Evolutionary conservation across 2,113 vertebrate species (phyloP), one percentile per base, ranked within the genome.

Genomic region (Lampris incognitus): DNA sequence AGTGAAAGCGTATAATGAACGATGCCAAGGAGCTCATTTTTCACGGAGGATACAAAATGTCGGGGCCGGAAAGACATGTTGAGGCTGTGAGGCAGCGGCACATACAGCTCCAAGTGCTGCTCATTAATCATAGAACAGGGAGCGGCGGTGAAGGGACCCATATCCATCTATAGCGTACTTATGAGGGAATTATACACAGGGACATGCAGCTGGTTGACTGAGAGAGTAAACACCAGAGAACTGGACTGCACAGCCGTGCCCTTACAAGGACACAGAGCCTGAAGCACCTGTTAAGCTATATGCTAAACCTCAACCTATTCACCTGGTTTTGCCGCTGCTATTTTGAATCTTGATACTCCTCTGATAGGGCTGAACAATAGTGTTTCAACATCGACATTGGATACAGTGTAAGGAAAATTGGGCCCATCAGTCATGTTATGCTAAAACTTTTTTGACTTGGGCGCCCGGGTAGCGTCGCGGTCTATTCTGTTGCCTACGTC

Each of bases 71-170:
- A 90, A 93, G 89, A 91, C 87, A 72, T 56, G 88, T 82, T 76
- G 65, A 82, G 56, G 83, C 86, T 89, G 83, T 56, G 68, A 91
- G 85, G 86, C 79, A 56, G 80, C 87, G 83, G 87, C 85, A 87
- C 90, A 87, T 89, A 87, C 48, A 50, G 78, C 74, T 78, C 81
- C 84, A 81, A 92, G 91, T 90, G 89, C 87, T 88, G 74, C 83
- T 91, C 89, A 86, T 95, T 93, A 91, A 93, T 94, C 93, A 93
- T 84, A 60, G 84, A 81, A 63, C 59, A 39, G 65, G 72, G 84
- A 91, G 83, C 57, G 56, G 86, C 66, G 2, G 69, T 37, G 46
- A 82, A 84, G 81, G 84, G 81, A 83, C 77, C 69, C 70, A 60
- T 71, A 85, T 92, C 86, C 87, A 88, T 90, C 86, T 89, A 84